Evolutionary conservation across 2,888 invertebrate genomes (phyloP).

Genomic region (Cephus pygmeus): DNA sequence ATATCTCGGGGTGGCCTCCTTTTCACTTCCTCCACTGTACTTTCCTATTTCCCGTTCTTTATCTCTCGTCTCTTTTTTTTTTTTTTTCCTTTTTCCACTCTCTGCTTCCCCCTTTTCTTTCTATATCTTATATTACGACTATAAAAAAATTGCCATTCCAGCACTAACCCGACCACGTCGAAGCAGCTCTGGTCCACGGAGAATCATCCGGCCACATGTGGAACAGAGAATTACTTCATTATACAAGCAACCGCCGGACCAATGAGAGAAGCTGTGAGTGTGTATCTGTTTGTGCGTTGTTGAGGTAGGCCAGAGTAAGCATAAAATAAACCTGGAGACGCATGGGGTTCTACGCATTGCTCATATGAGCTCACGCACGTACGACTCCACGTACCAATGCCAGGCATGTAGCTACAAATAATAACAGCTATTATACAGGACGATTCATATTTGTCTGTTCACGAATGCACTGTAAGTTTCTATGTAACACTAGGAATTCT

Average conservation of each 20-base stretch:
- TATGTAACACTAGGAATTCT: background rate
- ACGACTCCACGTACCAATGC: slow-evolving; percentile 20
- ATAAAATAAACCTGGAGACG: slow-evolving; percentile 47
- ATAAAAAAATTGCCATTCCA: background rate
- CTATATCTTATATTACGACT: background rate
- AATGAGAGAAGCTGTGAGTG: slow-evolving; percentile 13
- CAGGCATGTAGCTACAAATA: slow-evolving; percentile 31
- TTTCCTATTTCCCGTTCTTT: background rate
- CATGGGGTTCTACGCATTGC: slow-evolving; percentile 47
- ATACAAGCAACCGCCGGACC: slow-evolving; percentile 24
- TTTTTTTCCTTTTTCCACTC: background rate
- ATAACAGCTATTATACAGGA: slow-evolving; percentile 35
- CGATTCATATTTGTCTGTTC: slow-evolving; percentile 21
- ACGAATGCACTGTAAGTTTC: background rate
- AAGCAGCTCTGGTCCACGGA: background rate
- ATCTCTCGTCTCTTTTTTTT: background rate
- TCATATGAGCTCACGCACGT: background rate
- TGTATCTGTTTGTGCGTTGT: slow-evolving; percentile 15
- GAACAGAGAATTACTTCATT: slow-evolving; percentile 38
- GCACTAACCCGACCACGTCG: background rate
- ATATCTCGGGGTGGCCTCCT: background rate
- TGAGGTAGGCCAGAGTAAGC: slow-evolving; percentile 46
- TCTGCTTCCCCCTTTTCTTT: background rate
- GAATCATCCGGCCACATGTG: slow-evolving; percentile 30
- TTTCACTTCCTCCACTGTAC: background rate